phyloP scores from a whole-genome alignment of 2,888 invertebrate species.

The Erynnis tages region DNA sequence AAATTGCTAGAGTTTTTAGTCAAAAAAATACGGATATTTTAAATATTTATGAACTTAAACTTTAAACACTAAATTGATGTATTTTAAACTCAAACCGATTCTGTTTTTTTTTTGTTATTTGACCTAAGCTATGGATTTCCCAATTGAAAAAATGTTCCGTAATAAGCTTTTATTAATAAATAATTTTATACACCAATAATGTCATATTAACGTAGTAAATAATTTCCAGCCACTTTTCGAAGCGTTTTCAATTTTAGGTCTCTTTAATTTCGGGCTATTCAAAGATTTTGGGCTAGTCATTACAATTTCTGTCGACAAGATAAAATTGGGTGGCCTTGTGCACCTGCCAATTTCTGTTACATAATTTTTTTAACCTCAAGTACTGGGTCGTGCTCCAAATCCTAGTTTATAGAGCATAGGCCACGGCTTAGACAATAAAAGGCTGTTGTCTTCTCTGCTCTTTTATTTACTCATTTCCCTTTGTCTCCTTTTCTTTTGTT shows the following conservation, averaged over 20 bases:
- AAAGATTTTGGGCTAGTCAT: conserved; percentile 11
- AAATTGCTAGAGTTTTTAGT: too few relatives aligned
- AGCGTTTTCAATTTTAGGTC: conserved; percentile 1
- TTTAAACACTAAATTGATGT: too few relatives aligned
- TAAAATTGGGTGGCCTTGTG: conserved; percentile 13
- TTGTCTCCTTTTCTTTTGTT: conserved; percentile 24
- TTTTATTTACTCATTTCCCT: conserved; percentile 25
- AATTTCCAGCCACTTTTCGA: neutral
- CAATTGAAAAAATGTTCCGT: too few relatives aligned
- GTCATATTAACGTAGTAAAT: neutral
- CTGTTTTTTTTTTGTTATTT: too few relatives aligned
- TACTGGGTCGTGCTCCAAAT: conserved; percentile 22
- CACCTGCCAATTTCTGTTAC: conserved; percentile 26
- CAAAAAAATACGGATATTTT: too few relatives aligned
- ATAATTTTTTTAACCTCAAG: conserved; percentile 23
- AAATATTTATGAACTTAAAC: too few relatives aligned
- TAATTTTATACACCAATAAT: neutral
- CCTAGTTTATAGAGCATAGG: conserved; percentile 19
- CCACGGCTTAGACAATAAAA: conserved; percentile 25
- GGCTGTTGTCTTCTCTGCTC: conserved; percentile 20
- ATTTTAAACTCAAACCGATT: too few relatives aligned
- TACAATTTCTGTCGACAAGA: conserved; percentile 16
- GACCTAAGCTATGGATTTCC: too few relatives aligned
- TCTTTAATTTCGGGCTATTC: conserved; percentile 12
- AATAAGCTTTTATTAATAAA: too few relatives aligned